These are phyloP conservation scores for Volucella inflata DNA, from an alignment of 2,888 invertebrate species.

Conservation along the genomic window DNA sequence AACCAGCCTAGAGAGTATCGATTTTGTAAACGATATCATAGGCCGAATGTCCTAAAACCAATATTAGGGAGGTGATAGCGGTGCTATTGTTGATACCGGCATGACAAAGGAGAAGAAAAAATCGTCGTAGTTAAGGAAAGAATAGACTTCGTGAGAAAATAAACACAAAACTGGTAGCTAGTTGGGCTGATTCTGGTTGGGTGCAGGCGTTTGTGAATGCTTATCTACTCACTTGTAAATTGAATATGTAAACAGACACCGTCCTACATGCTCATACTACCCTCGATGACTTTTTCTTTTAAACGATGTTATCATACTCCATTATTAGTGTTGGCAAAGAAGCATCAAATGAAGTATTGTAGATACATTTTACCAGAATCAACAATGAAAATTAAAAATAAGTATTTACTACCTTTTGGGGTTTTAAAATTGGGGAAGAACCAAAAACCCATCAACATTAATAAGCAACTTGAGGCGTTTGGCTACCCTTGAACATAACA, in stretches of 20 bases:
- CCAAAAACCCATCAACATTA: neutral
- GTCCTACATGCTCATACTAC: neutral
- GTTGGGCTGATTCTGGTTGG: neutral
- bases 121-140: neutral
- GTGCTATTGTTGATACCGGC: too few relatives aligned
- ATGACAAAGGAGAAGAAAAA: neutral
- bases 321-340: neutral
- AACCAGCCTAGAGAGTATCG: neutral
- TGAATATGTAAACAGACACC: constrained; percentile 34
- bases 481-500: neutral
- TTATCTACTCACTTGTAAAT: constrained; percentile 38
- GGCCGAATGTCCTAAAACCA: too few relatives aligned
- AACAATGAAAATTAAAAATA: constrained; percentile 2
- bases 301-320: constrained; percentile 4
- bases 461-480: neutral
- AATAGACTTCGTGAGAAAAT: constrained; percentile 5
- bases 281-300: constrained; percentile 2
- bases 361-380: neutral
- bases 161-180: constrained; percentile 6
- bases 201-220: constrained; percentile 1
- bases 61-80: too few relatives aligned
- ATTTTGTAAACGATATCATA: neutral
- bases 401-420: neutral
- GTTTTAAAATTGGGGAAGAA: neutral
- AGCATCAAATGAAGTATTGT: neutral